These are phyloP conservation scores for Artibeus lituratus DNA, from an alignment of 2,797 vertebrate genomes.

Conservation along the genomic window DNA sequence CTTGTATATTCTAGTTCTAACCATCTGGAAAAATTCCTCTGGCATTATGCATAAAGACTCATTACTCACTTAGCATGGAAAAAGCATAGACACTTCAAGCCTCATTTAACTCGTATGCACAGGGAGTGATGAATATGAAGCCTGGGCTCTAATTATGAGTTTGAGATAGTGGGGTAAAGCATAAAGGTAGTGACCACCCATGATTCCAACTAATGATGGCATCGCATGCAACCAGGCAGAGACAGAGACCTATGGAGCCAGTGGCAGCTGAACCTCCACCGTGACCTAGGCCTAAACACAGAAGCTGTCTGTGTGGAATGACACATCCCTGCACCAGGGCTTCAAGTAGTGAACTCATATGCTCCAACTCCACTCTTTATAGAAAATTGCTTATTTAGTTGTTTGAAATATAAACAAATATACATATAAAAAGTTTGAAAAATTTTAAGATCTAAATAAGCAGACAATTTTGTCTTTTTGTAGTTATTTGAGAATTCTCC, in stretches of 20 bases:
- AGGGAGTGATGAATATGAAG: constrained; percentile 53
- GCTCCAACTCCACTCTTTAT: too few relatives aligned
- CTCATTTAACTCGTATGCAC: constrained; percentile 63
- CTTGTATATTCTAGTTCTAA: constrained; percentile 60
- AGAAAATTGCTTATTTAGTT: background rate
- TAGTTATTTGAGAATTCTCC: background rate
- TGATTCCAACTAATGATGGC: constrained; percentile 10
- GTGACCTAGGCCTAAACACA: background rate
- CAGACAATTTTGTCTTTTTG: background rate
- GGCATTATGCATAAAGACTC: constrained; percentile 38
- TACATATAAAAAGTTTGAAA: background rate
- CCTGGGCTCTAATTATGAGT: constrained; percentile 51
- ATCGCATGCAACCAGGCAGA: background rate
- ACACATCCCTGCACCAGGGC: background rate
- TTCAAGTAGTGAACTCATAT: background rate
- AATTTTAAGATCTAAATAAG: background rate
- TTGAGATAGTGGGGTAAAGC: background rate
- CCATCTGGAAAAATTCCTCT: constrained; percentile 49
- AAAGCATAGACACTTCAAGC: constrained; percentile 56
- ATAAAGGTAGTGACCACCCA: constrained; percentile 35
- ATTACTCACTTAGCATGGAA: constrained; percentile 58
- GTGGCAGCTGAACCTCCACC: background rate
- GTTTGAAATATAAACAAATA: background rate
- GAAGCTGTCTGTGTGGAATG: background rate
- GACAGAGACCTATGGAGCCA: background rate